A percentile compares a stretch with the other conserved stretches of the same genome.
These are phyloP conservation scores for Drosophila sp. DNA, from an alignment of 1,140 invertebrate species.

Conservation along the genomic window DNA sequence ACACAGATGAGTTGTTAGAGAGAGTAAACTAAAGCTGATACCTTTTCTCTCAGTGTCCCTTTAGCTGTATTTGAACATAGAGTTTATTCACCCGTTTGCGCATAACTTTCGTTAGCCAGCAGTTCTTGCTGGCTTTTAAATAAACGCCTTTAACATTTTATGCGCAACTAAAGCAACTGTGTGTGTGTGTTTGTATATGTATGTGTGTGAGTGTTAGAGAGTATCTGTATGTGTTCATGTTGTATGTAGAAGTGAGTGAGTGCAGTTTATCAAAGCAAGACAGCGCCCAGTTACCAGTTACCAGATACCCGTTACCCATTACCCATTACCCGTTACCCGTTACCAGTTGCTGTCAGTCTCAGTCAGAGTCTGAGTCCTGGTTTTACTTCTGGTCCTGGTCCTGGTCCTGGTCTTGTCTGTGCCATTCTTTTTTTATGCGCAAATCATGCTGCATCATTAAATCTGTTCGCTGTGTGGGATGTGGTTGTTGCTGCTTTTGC, in stretches of 20 bases:
- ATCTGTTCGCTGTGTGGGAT: conserved; percentile 63
- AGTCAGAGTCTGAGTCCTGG: conserved; percentile 1
- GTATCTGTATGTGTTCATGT: conserved; percentile 4
- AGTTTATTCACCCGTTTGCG: conserved; percentile 67
- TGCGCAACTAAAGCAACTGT: conserved; percentile 55
- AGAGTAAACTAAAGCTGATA: too few relatives aligned
- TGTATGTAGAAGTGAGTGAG: conserved; percentile 20
- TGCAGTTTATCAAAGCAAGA: conserved; percentile 76
- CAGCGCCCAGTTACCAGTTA: conserved; percentile 54
- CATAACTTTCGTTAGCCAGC: conserved; percentile 58
- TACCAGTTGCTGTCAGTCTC: conserved; percentile 63
- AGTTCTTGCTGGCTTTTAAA: conserved; percentile 26
- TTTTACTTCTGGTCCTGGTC: not conserved
- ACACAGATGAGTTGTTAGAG: not conserved
- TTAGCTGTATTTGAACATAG: conserved; percentile 1
- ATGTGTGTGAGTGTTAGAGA: conserved; percentile 20
- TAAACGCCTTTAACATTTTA: conserved; percentile 64
- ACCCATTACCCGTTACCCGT: conserved; percentile 51
- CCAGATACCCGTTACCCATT: conserved; percentile 57
- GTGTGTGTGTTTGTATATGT: not conserved
- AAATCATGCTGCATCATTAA: conserved; percentile 84
- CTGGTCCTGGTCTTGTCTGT: conserved; percentile 20
- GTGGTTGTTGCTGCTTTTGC: conserved; percentile 34
- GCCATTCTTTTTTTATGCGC: conserved; percentile 73
- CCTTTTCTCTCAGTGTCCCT: conserved; percentile 25